Evolutionary conservation across 1,140 invertebrate species (phyloP), one percentile per base, ranked within the genome.

Genomic region (Euura saliciscinereae): DNA sequence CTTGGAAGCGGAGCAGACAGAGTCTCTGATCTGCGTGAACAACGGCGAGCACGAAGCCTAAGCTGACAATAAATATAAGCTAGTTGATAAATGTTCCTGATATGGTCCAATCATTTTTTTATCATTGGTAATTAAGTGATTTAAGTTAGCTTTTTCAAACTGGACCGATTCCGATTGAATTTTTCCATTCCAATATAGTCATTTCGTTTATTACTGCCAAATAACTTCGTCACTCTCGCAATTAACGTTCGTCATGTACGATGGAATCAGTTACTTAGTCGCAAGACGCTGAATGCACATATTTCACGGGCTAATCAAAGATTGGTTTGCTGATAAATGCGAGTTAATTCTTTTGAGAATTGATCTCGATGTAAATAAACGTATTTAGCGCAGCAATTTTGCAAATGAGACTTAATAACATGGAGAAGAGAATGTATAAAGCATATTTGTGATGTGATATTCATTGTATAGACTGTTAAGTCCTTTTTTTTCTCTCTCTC

Each of bases 1-100:
- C 79, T 85, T 91, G 66, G 92, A 93, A 78, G 88, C 89, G 72
- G 93, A 94, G 80, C 93, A 94, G 86, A 92, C 92, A 65, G 92
- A 94, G 84, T 93, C 92, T 73, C 84, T 94, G 45, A 94, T 94
- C 79, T 89, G 90, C 74, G 91, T 90, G 72, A 89, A 90, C 81
- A 87, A 82, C 51, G 84, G 83, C 72, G 89, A 90, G 74, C 89
- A 90, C 76, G 89, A 90, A 84, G 89, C 89, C 77, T 90, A 84
- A 88, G 68, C 72, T 71, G 82, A 86, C 84, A 85, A 86, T 86
- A 85, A 86, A 59, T 59, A 59, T 59, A 59, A n/a, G 51, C 51
- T 59, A n/a, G 10, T 59, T 28, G 13, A 28, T 28, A 59, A 59
- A 59, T 59, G 51, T 59, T 59, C 51, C 51, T 59, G 8, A 59